Conservation (phyloP, 1,140 invertebrate genomes). For the Wasmannia auropunctata region DNA sequence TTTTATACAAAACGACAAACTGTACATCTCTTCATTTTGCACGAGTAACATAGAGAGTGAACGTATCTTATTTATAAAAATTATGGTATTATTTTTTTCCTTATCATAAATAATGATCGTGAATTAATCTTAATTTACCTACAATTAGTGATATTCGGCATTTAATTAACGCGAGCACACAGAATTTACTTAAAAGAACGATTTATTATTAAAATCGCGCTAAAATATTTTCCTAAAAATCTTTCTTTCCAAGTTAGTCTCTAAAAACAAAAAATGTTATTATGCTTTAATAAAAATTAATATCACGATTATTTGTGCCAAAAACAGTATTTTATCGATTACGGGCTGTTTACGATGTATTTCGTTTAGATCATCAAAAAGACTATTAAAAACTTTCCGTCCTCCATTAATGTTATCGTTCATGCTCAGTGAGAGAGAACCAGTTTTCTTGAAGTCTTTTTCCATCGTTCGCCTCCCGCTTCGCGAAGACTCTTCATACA, state of each 20-base stretch:
- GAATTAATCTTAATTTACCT: neutral
- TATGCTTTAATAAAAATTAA: neutral
- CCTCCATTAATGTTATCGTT: neutral
- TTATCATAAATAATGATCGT: neutral
- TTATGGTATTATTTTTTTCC: neutral
- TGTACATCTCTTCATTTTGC: neutral
- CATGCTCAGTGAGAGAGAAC: neutral
- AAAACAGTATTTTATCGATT: neutral
- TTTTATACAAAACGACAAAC: neutral
- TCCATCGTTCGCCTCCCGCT: neutral
- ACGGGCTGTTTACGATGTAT: neutral
- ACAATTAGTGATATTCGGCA: neutral
- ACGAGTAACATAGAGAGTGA: too few species aligned
- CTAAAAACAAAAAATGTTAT: neutral
- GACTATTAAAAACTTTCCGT: neutral
- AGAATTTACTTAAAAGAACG: neutral
- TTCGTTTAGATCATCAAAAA: neutral
- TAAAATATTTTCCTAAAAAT: neutral
- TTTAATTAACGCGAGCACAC: neutral
- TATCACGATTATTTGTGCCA: neutral
- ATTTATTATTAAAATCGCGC: neutral
- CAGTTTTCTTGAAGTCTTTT: slow-evolving; percentile 5
- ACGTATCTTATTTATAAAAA: neutral
- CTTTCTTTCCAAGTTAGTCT: neutral
- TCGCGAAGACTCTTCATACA: neutral